Evolutionary conservation across 2,888 invertebrate species (phyloP), one percentile per base, ranked within the genome.

Genomic region (Macropis europaea): DNA sequence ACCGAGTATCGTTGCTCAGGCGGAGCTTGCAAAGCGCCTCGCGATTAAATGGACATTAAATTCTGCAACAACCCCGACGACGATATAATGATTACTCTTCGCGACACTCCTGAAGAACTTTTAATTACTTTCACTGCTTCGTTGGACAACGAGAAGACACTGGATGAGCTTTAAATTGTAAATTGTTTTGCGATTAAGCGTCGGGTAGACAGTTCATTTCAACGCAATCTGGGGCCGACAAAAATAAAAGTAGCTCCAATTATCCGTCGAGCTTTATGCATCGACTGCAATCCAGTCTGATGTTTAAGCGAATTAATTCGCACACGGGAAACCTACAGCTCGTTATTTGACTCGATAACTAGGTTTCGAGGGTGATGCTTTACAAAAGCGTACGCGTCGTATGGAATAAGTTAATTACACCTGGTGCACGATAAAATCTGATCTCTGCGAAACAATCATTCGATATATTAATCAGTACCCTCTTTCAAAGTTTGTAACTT

Each of bases 271-370:
- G 17, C 45, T 47, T 38, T 17, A 11, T 26, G 11, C 24, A 19
- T 9, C 0, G 22, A 15, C 24, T 32, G 6, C 34, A 26, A 36
- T 48, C 43, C 17, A 26, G 30, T 17, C 30, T n/a, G 32, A 48
- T 52, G 36, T 26, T 50, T 59, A 36, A 66, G 30, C 48, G 34
- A 56, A 45, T 66, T 60, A 52, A 66, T 43, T 66, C 60, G 34
- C 19, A 36, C 19, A 24, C 17, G 43, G 13, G 43, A 34, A 26
- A 17, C 9, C 3, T 11, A 1, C 13, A 13, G 13, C 19, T 22
- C 7, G 45, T 57, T 47, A 9, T 28, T 38, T 7, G 7, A 4
- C 15, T 7, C 13, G 28, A 15, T 28, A 9, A 17, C 9, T 9
- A n/a, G n/a, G 9, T 7, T 45, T n/a, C 9, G 28, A 45, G 11